These are phyloP conservation scores for Phoenoteleia sp. DNA, from an alignment of 2,888 invertebrate genomes.

Conservation along the genomic window DNA sequence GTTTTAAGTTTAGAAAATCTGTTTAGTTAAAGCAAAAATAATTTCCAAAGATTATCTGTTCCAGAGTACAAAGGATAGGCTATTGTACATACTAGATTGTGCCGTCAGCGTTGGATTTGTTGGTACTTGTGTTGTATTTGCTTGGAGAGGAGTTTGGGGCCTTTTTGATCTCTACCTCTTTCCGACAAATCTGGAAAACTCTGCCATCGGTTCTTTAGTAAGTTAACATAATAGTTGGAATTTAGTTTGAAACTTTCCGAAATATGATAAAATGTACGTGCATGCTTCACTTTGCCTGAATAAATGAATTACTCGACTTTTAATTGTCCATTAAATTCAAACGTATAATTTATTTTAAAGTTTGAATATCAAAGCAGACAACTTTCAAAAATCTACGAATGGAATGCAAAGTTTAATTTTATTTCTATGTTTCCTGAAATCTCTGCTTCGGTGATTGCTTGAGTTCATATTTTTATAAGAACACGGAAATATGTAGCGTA, in stretches of 20 bases:
- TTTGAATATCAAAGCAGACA: slow-evolving; percentile 4
- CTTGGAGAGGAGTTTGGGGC: slow-evolving; percentile 96
- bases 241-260: slow-evolving; percentile 30
- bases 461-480: slow-evolving; percentile 14
- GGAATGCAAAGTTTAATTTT: slow-evolving; percentile 1
- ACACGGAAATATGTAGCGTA: neutral
- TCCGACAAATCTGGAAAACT: slow-evolving; percentile 90
- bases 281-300: slow-evolving; percentile 38
- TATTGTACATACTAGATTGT: slow-evolving; percentile 94
- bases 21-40: neutral
- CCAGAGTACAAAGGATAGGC: slow-evolving; percentile 91
- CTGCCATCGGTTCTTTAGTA: slow-evolving; percentile 94
- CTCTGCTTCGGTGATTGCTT: neutral
- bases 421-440: neutral
- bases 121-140: slow-evolving; percentile 94
- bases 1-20: neutral
- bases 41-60: slow-evolving; percentile 80
- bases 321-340: slow-evolving; percentile 35
- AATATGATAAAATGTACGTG: slow-evolving; percentile 23
- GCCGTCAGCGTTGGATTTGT: slow-evolving; percentile 95
- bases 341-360: slow-evolving; percentile 26
- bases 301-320: slow-evolving; percentile 39
- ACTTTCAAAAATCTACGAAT: neutral
- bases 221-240: slow-evolving; percentile 84
- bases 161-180: slow-evolving; percentile 93